Evolutionary conservation across 2,888 invertebrate species (phyloP), one percentile per base, ranked within the genome.

Genomic region (Sminthurinus aureus): DNA sequence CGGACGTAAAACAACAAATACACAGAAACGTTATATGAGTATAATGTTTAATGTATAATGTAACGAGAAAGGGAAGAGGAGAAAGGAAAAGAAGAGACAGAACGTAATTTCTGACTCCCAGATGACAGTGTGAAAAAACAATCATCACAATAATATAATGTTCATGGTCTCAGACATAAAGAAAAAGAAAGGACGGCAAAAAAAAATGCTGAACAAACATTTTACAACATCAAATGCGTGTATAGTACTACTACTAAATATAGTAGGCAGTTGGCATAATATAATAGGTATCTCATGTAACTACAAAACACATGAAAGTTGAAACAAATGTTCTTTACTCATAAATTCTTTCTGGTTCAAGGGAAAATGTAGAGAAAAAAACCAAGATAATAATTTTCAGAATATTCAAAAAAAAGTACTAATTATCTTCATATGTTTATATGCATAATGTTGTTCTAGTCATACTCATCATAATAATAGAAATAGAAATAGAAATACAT

Each of bases 41-140:
- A 38, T 4, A 38, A 38, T 38, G 38, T 38, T 38, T 6, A n/a
- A n/a, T 38, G 38, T 38, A 38, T 38, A 38, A 38, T 38, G 6
- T 38, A 6, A 38, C 3, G 6, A 38, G 38, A 38, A 38, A 38
- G 3, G 6, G 6, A 1, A 38, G 38, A 38, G 38, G 38, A 38
- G 73, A 51, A 73, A 38, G 6, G 1, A 38, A 1, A 38, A 38
- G 3, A 38, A 38, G 38, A 81, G 73, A 69, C 52, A 80, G 73
- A 69, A 38, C 24, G 71, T n/a, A 73, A 71, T 51, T 74, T 73
- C 73, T 81, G 22, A 52, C 52, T 75, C 26, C 83, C 83, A 83
- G 83, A 83, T 83, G 83, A 83, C 81, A 81, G 69, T 78, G 78
- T 83, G 77, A 83, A 83, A 82, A 83, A 83, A 83, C 83, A 83